A percentile compares a stretch with the other conserved stretches of the same genome.
Conservation (phyloP, 2,888 invertebrate species). For the Saturnia japonica region DNA sequence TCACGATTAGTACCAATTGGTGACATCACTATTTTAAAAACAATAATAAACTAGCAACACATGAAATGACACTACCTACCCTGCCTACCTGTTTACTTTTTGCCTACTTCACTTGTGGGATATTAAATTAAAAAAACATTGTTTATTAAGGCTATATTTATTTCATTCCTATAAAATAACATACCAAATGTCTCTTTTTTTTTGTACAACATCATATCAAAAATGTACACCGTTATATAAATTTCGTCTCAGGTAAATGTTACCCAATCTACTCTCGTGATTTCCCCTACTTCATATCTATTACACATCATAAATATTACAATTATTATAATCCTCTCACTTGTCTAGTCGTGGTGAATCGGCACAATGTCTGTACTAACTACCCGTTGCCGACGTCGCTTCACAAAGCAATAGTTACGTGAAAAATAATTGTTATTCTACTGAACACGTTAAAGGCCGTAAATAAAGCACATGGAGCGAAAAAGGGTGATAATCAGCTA, state of each 20-base stretch:
- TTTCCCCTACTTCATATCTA: conserved; percentile 63
- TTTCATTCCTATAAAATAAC: conserved; percentile 84
- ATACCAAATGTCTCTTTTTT: conserved; percentile 82
- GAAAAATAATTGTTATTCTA: no score
- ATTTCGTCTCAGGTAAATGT: conserved; percentile 80
- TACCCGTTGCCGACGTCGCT: not conserved
- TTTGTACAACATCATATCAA: conserved; percentile 83
- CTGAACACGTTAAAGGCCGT: no score
- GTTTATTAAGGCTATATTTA: conserved; percentile 82
- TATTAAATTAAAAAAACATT: conserved; percentile 37
- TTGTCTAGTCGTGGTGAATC: conserved; percentile 42
- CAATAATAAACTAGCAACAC: no score
- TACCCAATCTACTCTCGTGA: conserved; percentile 74
- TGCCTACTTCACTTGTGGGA: no score
- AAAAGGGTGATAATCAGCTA: no score
- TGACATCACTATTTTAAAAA: no score
- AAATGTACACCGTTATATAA: conserved; percentile 83
- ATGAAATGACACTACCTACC: no score
- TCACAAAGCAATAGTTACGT: not conserved
- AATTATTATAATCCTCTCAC: conserved; percentile 70
- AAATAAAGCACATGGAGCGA: no score
- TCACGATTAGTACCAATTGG: no score
- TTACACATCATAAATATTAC: conserved; percentile 64
- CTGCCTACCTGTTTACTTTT: no score
- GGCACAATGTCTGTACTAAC: not conserved